Evolutionary conservation across 2,888 invertebrate genomes (phyloP).

Genomic region (Papilio protenor): DNA sequence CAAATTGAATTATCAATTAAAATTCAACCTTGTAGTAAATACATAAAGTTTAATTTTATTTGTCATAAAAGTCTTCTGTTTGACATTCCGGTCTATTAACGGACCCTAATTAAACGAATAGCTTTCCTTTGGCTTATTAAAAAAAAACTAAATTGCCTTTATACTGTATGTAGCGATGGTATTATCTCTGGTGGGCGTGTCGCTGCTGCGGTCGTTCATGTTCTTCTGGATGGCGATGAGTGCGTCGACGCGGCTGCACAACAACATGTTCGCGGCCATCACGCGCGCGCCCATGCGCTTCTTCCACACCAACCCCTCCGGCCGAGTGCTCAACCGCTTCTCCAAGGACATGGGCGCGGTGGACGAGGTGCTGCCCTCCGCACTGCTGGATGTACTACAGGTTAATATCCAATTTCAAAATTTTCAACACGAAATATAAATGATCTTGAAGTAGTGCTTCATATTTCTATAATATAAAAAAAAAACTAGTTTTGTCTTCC

Average conservation of each 20-base stretch:
- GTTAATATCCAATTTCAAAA: conserved; percentile 50
- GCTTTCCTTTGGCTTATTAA: neutral
- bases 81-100: too few relatives aligned
- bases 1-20: too few relatives aligned
- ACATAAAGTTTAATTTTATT: too few relatives aligned
- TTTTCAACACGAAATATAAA: neutral
- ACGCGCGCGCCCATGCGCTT: conserved; percentile 93
- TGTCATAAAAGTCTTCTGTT: too few relatives aligned
- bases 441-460: neutral
- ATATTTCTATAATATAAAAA: conserved; percentile 39
- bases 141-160: neutral
- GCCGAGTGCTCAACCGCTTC: conserved; percentile 93
- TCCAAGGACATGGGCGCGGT: conserved; percentile 94
- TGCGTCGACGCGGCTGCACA: conserved; percentile 91
- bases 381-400: conserved; percentile 86
- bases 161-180: conserved; percentile 71
- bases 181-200: conserved; percentile 76
- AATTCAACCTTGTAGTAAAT: too few relatives aligned
- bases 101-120: too few relatives aligned
- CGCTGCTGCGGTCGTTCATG: conserved; percentile 81
- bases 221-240: conserved; percentile 88
- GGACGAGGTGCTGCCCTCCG: conserved; percentile 86
- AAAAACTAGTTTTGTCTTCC: neutral
- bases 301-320: conserved; percentile 94
- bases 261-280: conserved; percentile 92